Evolutionary conservation across 2,888 invertebrate species (phyloP).

Genomic region (Cenopis cana): DNA sequence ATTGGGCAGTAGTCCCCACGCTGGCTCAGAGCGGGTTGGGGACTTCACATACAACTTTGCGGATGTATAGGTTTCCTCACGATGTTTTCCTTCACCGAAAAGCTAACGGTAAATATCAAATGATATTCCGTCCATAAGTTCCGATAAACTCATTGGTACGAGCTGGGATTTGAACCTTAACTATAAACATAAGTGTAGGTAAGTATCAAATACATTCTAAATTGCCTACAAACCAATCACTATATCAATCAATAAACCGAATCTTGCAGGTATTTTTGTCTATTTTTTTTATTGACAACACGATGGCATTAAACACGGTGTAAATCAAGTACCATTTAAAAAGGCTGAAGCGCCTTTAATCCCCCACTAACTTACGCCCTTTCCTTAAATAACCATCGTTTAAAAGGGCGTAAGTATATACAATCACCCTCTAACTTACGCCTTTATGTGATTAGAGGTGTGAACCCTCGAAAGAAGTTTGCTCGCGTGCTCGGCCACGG

Average conservation of each 20-base stretch:
- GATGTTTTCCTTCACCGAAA: too few species aligned
- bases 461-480: slow-evolving; percentile 22
- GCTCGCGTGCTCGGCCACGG: slow-evolving; percentile 39
- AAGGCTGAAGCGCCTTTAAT: background rate
- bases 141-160: too few species aligned
- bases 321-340: background rate
- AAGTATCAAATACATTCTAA: too few species aligned
- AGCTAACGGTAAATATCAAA: too few species aligned
- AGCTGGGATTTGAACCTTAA: too few species aligned
- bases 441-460: background rate
- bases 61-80: too few species aligned
- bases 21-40: too few species aligned
- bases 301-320: background rate
- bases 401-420: background rate
- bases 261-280: background rate
- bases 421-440: background rate
- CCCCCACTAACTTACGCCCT: background rate
- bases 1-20: too few species aligned
- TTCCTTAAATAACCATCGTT: background rate
- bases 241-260: background rate
- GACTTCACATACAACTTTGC: too few species aligned
- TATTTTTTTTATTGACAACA: background rate
- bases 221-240: too few species aligned
- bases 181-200: too few species aligned
- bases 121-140: too few species aligned